phyloP scores from a whole-genome alignment of 2,797 vertebrate genomes.

The Macroramphosus scolopax region DNA sequence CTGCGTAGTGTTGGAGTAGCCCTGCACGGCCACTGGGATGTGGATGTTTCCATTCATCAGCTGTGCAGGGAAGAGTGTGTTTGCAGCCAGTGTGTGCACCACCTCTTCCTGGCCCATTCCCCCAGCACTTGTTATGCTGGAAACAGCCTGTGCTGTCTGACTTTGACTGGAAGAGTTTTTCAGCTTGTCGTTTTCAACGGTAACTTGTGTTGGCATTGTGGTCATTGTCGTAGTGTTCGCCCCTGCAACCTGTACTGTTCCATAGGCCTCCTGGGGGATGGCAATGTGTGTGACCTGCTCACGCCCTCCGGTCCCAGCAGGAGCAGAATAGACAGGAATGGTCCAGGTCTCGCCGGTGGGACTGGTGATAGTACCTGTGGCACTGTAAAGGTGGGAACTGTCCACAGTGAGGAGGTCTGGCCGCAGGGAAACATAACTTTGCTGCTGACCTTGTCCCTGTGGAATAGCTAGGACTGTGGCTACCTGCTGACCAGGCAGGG shows the following conservation, averaged over 20 bases:
- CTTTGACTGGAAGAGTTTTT: slow-evolving; percentile 66
- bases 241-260: slow-evolving; percentile 86
- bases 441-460: slow-evolving; percentile 95
- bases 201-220: slow-evolving; percentile 80
- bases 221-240: slow-evolving; percentile 85
- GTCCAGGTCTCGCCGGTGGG: slow-evolving; percentile 98
- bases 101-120: slow-evolving; percentile 92
- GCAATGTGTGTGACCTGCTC: slow-evolving; percentile 96
- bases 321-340: slow-evolving; percentile 96
- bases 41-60: slow-evolving; percentile 99
- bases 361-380: slow-evolving; percentile 96
- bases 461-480: slow-evolving; percentile 95
- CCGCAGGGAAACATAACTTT: slow-evolving; percentile 93
- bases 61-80: slow-evolving; percentile 94
- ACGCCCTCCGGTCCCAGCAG: slow-evolving; percentile 83
- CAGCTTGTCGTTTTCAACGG: slow-evolving; percentile 92
- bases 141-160: slow-evolving; percentile 81
- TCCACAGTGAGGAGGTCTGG: slow-evolving; percentile 96
- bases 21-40: slow-evolving; percentile 95
- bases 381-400: slow-evolving; percentile 95
- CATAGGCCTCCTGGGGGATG: slow-evolving; percentile 96
- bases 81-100: slow-evolving; percentile 90
- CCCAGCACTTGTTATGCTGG: slow-evolving; percentile 84
- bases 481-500: slow-evolving; percentile 93
- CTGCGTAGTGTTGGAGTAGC: slow-evolving; percentile 90